phyloP scores from a whole-genome alignment of 2,113 vertebrate species.

The Synodontis membranacea region DNA sequence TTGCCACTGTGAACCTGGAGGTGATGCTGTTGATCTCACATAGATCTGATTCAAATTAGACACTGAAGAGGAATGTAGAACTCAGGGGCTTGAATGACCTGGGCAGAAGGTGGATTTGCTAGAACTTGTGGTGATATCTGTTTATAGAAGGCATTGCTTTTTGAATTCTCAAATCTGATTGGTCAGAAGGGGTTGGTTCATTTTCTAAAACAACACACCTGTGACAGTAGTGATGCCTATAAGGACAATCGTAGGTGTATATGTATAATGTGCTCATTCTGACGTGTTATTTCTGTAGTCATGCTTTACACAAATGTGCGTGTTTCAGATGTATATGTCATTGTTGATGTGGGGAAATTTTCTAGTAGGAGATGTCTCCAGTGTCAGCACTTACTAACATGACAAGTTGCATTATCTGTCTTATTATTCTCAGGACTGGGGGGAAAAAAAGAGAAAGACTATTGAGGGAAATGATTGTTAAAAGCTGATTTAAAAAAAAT shows the following conservation, averaged over 20 bases:
- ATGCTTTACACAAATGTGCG: background rate
- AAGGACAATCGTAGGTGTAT: background rate
- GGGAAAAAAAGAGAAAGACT: background rate
- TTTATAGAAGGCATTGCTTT: background rate
- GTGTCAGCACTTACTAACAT: background rate
- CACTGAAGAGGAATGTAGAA: background rate
- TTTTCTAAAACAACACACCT: background rate
- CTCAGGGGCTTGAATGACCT: no score
- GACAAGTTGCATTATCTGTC: background rate
- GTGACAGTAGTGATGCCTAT: background rate
- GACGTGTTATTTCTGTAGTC: background rate
- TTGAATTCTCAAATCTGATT: background rate
- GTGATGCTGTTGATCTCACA: constrained; percentile 23
- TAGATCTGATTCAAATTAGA: constrained; percentile 22
- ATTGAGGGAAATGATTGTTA: background rate
- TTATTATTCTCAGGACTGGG: background rate
- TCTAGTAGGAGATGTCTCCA: background rate
- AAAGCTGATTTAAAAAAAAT: background rate
- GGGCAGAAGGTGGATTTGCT: background rate
- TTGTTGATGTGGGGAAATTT: background rate
- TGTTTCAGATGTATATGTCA: background rate
- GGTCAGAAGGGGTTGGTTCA: background rate
- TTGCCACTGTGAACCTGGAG: constrained; percentile 36
- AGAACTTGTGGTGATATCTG: background rate
- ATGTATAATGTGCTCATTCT: background rate